A percentile compares a stretch with the other conserved stretches of the same genome.
Evolutionary conservation across 1,140 invertebrate genomes (phyloP).

Genomic region (Diachasmimorpha longicaudata): DNA sequence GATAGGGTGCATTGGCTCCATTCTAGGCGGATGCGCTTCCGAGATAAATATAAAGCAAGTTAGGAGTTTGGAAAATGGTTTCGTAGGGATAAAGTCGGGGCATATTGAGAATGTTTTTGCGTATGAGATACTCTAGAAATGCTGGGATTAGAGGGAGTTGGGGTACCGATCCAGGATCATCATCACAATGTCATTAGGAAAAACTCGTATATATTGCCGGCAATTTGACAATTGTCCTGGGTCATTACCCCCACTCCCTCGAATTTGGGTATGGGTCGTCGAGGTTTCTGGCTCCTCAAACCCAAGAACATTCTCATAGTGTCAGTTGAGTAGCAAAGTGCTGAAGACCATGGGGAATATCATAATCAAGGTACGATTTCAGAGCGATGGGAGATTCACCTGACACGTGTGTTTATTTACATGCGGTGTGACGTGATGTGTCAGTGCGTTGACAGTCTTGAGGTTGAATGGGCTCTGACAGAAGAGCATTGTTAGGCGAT

Average conservation of each 20-base stretch:
- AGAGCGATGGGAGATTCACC: background rate
- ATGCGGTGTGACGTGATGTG: background rate
- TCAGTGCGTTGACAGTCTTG: background rate
- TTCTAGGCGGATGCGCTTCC: conserved; percentile 31
- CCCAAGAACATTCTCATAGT: no score
- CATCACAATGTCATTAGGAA: no score
- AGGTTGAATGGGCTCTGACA: background rate
- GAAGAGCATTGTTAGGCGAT: background rate
- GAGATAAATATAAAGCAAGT: conserved; percentile 42
- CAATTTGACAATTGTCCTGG: no score
- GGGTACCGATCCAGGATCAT: no score
- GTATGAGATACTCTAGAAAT: no score
- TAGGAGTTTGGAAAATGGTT: conserved; percentile 16
- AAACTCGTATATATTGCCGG: no score
- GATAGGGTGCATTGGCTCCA: conserved; percentile 17
- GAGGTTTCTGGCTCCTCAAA: no score
- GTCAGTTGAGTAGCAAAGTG: conserved; percentile 32
- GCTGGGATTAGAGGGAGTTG: no score
- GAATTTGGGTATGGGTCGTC: no score
- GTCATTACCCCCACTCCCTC: no score
- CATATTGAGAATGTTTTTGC: no score
- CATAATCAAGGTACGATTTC: conserved; percentile 36
- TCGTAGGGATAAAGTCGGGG: background rate
- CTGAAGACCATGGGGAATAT: conserved; percentile 41
- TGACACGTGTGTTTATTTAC: background rate